phyloP scores from a whole-genome alignment of 2,113 vertebrate genomes.

The Sphyrna mokarran region DNA sequence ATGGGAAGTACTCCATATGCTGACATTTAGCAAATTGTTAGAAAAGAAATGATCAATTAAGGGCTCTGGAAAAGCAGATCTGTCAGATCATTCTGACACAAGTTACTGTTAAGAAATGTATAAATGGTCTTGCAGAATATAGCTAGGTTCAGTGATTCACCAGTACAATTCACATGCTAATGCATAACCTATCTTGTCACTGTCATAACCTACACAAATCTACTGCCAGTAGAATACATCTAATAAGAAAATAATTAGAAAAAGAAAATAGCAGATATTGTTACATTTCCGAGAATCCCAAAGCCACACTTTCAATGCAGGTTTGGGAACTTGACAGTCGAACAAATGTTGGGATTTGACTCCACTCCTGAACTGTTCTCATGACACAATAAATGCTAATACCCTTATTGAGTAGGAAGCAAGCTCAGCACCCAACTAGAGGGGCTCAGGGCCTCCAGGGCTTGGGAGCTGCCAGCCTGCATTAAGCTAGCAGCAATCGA shows the following conservation, averaged over 20 bases:
- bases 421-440: neutral
- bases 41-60: neutral
- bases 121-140: neutral
- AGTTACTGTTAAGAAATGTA: neutral
- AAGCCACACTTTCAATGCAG: neutral
- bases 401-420: neutral
- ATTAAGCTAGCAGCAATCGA: neutral
- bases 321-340: neutral
- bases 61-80: neutral
- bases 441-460: too few species aligned
- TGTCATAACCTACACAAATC: neutral
- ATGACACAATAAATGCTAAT: neutral
- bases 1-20: neutral
- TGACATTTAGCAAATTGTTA: neutral
- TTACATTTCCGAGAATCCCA: neutral
- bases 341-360: neutral
- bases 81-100: neutral
- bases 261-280: neutral
- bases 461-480: neutral
- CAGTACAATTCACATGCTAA: neutral
- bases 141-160: neutral
- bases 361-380: neutral
- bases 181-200: neutral
- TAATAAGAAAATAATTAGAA: neutral
- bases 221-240: neutral